Evolutionary conservation across 2,113 vertebrate species (phyloP).

Genomic region (Steatornis caripensis): DNA sequence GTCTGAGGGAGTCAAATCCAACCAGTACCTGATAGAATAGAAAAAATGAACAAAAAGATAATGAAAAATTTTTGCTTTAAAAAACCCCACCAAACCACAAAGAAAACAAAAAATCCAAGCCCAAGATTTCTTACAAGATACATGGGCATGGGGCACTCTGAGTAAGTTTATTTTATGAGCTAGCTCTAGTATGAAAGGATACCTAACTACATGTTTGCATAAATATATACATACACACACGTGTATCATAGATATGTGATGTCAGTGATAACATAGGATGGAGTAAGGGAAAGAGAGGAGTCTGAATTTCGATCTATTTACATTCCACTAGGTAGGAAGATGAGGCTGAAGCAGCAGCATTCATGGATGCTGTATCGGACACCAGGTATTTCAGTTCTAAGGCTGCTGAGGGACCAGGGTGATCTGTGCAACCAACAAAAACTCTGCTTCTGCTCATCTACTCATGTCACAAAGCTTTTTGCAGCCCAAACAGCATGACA

Average conservation of each 20-base stretch:
- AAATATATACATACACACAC: background rate
- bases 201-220: background rate
- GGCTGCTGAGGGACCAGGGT: background rate
- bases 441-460: background rate
- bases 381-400: background rate
- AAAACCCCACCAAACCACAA: background rate
- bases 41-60: background rate
- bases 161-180: background rate
- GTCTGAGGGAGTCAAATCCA: constrained; percentile 66
- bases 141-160: too few species aligned
- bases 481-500: background rate
- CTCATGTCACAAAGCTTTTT: background rate
- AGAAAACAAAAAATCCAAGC: background rate
- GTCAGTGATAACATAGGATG: background rate
- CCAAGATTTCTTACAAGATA: background rate
- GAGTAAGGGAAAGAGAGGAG: background rate
- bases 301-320: background rate
- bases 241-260: too few species aligned
- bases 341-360: background rate
- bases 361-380: background rate
- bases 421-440: background rate
- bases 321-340: background rate
- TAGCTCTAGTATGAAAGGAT: background rate
- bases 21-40: constrained; percentile 65
- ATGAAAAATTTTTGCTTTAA: background rate